These are phyloP conservation scores for Brachymystax lenok DNA, from an alignment of 2,797 vertebrate genomes.

Conservation along the genomic window DNA sequence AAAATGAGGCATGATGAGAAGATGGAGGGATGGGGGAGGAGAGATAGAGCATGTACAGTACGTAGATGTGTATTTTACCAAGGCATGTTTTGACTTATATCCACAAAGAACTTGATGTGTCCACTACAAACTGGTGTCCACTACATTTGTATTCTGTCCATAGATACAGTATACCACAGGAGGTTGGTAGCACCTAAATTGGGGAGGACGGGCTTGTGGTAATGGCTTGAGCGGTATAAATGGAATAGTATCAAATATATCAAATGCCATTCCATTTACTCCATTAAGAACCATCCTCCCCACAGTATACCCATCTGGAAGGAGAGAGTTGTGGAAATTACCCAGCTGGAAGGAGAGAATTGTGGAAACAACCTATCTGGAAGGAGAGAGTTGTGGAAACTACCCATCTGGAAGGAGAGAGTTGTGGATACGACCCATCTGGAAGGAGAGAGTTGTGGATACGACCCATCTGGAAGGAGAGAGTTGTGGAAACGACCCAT, in stretches of 20 bases:
- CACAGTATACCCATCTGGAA: background rate
- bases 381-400: background rate
- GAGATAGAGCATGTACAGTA: conserved; percentile 31
- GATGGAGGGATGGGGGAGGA: conserved; percentile 22
- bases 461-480: background rate
- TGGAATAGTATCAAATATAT: no score
- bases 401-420: background rate
- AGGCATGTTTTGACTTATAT: background rate
- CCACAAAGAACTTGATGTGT: background rate
- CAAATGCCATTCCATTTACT: no score
- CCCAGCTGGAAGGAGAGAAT: background rate
- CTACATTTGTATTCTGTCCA: background rate
- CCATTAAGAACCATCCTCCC: no score
- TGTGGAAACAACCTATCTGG: background rate
- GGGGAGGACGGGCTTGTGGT: no score
- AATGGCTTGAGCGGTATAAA: no score
- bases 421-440: background rate
- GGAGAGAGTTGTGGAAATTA: background rate
- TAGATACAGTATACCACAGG: background rate
- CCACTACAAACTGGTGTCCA: background rate
- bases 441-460: background rate
- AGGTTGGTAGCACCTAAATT: no score
- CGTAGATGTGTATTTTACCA: background rate
- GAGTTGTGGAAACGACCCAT: background rate
- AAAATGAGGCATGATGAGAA: conserved; percentile 72